Base-by-base conservation (phyloP, 2,888 invertebrate genomes). In the Geotrupes spiniger region DNA sequence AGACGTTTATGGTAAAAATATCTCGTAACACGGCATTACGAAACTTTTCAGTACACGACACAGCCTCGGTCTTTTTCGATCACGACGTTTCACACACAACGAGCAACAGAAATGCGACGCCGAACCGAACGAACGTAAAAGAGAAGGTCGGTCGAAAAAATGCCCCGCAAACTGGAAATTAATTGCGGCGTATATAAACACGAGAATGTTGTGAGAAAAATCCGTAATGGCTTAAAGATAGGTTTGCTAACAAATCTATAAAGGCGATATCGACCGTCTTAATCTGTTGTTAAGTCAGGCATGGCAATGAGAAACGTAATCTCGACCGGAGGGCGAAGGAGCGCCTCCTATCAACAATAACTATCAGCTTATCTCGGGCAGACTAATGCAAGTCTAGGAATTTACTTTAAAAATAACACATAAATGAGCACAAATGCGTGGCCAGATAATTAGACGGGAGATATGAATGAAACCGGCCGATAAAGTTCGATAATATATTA, bases 381-480 rank as follows among this genome's bases (percentile, higher is more conserved):
- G 59, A 59, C 61, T 63, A 63, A 63, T 63, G 63, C 59, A 60
- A 55, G 62, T 63, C 60, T 58, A 54, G 58, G 60, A 60, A 60
- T 45, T 62, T 60, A 49, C 48, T 58, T 60, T 61, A 55, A 63
- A 62, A 61, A 59, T 58, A 56, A 52, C 59, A 41, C 51, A 41
- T 40, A 52, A 53, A 48, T 47, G 52, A 51, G 43, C 49, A 52
- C 48, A 44, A 56, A 54, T 55, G 53, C 56, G 56, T 53, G 57
- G 51, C 53, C 54, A 56, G 10, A 2, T 9, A 15, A 9, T 14
- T 12, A 12, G 33, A 14, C 33, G 33, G 4, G 33, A 8, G 8
- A 15, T 8, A 33, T 8, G 33, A 12, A 15, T 12, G 11, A 15
- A n/a, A 12, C 33, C 33, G 33, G 14, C n/a, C 8, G 33, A 14